A percentile compares a stretch with the other conserved stretches of the same genome.
Conservation (phyloP, 2,113 vertebrate species). For the Nansenia antarctica region DNA sequence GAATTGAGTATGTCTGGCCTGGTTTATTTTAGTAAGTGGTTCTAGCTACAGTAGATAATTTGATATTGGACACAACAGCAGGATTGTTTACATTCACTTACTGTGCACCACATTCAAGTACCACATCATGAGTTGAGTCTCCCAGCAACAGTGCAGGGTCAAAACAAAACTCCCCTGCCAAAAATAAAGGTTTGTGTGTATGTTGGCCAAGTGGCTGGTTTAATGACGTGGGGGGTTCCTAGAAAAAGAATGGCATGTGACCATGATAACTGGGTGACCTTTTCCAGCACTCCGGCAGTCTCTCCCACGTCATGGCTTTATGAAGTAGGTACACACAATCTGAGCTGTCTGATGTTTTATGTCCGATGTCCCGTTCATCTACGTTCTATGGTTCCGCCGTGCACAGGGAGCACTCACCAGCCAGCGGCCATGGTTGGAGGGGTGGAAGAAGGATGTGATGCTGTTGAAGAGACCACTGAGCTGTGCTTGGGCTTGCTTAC, state of each 20-base stretch:
- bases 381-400: too few relatives aligned
- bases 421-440: conserved; percentile 97
- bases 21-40: neutral
- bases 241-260: conserved; percentile 66
- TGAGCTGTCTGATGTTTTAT: too few relatives aligned
- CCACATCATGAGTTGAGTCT: conserved; percentile 6
- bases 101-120: neutral
- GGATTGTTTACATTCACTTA: neutral
- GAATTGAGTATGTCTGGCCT: neutral
- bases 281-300: conserved; percentile 46
- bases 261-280: conserved; percentile 39
- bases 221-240: conserved; percentile 28
- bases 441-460: conserved; percentile 95
- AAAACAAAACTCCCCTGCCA: conserved; percentile 25
- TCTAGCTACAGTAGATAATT: neutral
- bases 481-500: conserved; percentile 91
- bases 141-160: conserved; percentile 30
- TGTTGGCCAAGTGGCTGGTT: conserved; percentile 24
- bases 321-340: conserved; percentile 19
- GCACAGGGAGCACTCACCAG: conserved; percentile 84
- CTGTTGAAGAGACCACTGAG: conserved; percentile 94
- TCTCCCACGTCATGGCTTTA: conserved; percentile 35
- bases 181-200: conserved; percentile 44
- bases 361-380: too few relatives aligned
- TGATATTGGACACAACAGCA: neutral